Conservation (phyloP, 2,888 invertebrate genomes). For the Platycheirus albimanus region DNA sequence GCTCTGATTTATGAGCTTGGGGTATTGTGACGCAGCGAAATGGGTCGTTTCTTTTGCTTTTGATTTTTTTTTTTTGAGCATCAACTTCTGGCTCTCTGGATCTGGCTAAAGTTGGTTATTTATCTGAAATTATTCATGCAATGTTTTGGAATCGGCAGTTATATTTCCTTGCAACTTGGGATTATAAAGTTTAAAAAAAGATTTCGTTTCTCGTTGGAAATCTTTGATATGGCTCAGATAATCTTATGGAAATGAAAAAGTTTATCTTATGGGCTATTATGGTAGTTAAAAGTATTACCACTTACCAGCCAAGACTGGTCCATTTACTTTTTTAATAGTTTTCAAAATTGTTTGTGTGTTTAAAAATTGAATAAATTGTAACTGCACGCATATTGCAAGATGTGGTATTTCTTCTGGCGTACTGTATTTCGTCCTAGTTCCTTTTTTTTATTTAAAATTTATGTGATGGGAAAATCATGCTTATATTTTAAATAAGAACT, state of each 20-base stretch:
- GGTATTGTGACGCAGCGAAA: slow-evolving; percentile 56
- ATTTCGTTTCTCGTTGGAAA: slow-evolving; percentile 16
- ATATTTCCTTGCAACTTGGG: slow-evolving; percentile 11
- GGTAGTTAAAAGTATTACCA: neutral
- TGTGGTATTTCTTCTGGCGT: no score
- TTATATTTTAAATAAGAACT: no score
- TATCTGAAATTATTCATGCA: slow-evolving; percentile 63
- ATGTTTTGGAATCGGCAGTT: slow-evolving; percentile 44
- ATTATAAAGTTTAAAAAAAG: slow-evolving; percentile 35
- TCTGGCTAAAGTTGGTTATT: slow-evolving; percentile 54
- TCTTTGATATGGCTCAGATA: slow-evolving; percentile 11
- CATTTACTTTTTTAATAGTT: no score
- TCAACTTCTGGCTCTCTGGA: no score
- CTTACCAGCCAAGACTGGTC: no score
- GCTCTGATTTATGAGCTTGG: slow-evolving; percentile 60
- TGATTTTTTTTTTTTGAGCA: slow-evolving; percentile 5
- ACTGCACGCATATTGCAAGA: no score
- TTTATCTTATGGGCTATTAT: neutral
- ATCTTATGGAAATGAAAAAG: slow-evolving; percentile 31
- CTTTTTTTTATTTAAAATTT: no score
- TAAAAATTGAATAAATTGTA: no score
- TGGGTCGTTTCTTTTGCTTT: slow-evolving; percentile 43
- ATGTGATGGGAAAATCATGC: no score
- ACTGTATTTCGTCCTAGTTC: no score
- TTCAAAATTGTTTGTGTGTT: no score